Conservation (phyloP, 1,140 invertebrate genomes). For the Neotoxoptera formosana region DNA sequence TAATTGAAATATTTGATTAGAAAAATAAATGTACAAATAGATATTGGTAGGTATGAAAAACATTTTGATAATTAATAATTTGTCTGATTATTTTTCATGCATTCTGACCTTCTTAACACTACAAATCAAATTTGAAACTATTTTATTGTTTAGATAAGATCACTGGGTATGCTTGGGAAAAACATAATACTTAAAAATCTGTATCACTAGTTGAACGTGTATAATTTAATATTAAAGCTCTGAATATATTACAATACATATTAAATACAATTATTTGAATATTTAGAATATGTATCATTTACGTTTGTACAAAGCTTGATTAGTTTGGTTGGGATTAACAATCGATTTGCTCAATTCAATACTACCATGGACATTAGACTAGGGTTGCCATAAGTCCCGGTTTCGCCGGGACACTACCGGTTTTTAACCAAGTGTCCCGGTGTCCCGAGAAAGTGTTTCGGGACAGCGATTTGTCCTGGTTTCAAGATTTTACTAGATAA, state of each 20-base stretch:
- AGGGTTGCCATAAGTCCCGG: too few species aligned
- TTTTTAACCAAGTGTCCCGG: too few species aligned
- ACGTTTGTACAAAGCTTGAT: background rate
- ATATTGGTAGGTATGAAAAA: background rate
- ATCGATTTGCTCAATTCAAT: background rate
- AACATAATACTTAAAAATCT: too few species aligned
- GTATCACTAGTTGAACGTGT: too few species aligned
- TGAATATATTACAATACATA: background rate
- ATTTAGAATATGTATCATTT: background rate
- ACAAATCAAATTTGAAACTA: background rate
- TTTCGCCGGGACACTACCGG: too few species aligned
- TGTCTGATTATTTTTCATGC: background rate
- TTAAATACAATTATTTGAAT: background rate
- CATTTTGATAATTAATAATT: background rate
- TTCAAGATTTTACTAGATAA: too few species aligned
- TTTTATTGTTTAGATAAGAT: background rate
- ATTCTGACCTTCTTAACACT: background rate
- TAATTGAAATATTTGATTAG: background rate
- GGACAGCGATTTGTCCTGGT: too few species aligned
- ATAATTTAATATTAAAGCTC: background rate
- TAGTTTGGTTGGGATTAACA: background rate
- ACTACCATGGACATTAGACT: background rate
- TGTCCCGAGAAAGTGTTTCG: too few species aligned
- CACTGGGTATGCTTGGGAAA: background rate
- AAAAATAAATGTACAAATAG: background rate